Percentiles rank a stretch among this genome's conserved stretches.
Conservation (phyloP, 1,140 invertebrate genomes). For the Drosophila sp. region DNA sequence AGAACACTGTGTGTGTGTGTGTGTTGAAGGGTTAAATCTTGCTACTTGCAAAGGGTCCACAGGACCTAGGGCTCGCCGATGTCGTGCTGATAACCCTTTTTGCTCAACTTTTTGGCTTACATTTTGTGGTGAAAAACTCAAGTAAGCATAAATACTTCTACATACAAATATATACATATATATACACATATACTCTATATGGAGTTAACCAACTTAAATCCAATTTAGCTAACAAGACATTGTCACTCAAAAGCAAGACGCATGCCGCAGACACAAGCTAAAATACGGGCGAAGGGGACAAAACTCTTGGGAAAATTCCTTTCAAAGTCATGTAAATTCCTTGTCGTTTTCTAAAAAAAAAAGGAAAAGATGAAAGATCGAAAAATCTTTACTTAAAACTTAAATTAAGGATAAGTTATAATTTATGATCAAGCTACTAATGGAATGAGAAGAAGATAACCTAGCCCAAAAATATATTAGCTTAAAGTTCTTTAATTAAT, state of each 20-base stretch:
- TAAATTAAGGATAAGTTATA: background rate
- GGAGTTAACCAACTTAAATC: constrained; percentile 62
- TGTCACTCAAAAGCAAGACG: constrained; percentile 47
- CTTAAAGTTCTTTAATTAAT: no score
- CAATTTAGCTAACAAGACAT: constrained; percentile 71
- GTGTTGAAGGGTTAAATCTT: constrained; percentile 38
- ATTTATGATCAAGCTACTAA: background rate
- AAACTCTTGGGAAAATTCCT: constrained; percentile 41
- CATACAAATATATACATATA: constrained; percentile 21
- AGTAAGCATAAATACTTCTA: constrained; percentile 34
- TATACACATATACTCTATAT: constrained; percentile 25
- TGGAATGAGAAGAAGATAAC: no score
- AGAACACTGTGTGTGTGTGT: constrained; percentile 20
- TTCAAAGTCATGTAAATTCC: constrained; percentile 5
- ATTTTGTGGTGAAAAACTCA: constrained; percentile 30
- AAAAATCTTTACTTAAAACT: background rate
- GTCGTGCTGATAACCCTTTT: constrained; percentile 69
- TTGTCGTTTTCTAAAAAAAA: no score
- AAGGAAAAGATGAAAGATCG: background rate
- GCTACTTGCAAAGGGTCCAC: constrained; percentile 1
- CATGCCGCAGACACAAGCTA: constrained; percentile 29
- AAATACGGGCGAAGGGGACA: background rate
- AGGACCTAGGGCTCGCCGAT: constrained; percentile 36
- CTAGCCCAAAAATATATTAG: no score
- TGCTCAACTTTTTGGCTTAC: constrained; percentile 44